These are phyloP conservation scores for Thymelicus acteon DNA, from an alignment of 2,888 invertebrate genomes.

Conservation along the genomic window DNA sequence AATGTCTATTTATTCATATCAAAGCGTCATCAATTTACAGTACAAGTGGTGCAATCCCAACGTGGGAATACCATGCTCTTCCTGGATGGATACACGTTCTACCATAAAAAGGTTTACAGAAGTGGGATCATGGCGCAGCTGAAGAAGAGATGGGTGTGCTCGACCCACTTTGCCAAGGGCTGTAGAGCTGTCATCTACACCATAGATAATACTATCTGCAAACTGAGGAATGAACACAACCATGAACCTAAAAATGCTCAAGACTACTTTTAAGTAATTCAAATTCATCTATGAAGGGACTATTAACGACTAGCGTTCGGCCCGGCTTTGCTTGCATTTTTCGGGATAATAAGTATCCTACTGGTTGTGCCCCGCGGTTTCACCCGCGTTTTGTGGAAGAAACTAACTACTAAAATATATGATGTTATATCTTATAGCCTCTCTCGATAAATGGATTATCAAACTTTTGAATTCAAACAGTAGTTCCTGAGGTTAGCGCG, in stretches of 20 bases:
- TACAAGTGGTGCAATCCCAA: conserved; percentile 44
- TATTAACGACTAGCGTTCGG: no score
- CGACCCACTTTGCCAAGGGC: conserved; percentile 52
- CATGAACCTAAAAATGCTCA: conserved; percentile 41
- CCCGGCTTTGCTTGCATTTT: no score
- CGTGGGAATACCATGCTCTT: conserved; percentile 45
- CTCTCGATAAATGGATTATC: no score
- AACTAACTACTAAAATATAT: no score
- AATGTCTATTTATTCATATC: not conserved
- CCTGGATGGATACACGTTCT: conserved; percentile 46
- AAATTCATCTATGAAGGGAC: no score
- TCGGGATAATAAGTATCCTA: no score
- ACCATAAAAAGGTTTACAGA: conserved; percentile 40
- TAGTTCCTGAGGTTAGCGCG: no score
- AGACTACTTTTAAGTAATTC: not conserved
- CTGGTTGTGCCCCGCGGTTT: no score
- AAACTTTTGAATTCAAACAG: no score
- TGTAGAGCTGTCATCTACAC: conserved; percentile 50
- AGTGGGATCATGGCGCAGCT: not conserved
- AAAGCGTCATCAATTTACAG: conserved; percentile 33
- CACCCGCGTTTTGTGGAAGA: no score
- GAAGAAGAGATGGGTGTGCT: conserved; percentile 53
- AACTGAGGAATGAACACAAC: conserved; percentile 46
- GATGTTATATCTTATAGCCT: no score
- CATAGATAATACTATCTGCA: conserved; percentile 38